Conservation (phyloP, 2,113 vertebrate species). For the Nasalis larvatus region DNA sequence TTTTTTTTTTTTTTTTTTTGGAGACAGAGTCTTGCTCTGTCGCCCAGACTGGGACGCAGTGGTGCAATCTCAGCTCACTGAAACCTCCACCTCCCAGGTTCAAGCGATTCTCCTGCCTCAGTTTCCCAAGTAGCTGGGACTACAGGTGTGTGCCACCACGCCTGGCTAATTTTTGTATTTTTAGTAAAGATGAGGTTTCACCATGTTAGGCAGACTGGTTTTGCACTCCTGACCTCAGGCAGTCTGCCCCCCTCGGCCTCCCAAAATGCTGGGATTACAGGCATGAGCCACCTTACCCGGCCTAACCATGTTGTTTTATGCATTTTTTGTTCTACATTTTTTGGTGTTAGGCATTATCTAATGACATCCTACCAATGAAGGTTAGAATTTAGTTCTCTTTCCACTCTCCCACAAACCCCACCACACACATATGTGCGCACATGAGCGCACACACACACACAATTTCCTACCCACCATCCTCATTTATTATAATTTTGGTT, state of each 20-base stretch:
- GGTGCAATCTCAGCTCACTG: background rate
- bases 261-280: background rate
- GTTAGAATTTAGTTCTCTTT: background rate
- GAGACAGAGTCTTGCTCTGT: background rate
- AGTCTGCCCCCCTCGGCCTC: background rate
- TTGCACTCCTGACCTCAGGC: background rate
- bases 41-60: background rate
- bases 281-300: background rate
- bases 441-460: fast-evolving
- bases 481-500: background rate
- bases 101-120: background rate
- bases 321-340: background rate
- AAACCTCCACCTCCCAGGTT: background rate
- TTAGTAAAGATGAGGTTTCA: background rate
- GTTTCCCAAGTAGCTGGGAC: background rate
- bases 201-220: background rate
- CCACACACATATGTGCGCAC: background rate
- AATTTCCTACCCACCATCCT: background rate
- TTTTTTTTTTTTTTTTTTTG: too few species aligned
- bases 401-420: background rate
- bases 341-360: background rate
- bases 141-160: background rate
- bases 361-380: background rate
- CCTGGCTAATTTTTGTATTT: background rate
- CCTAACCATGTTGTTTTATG: background rate